Evolutionary conservation across 2,113 vertebrate genomes (phyloP), one percentile per base, ranked within the genome.

Genomic region (Onychorhynchus coronatus): DNA sequence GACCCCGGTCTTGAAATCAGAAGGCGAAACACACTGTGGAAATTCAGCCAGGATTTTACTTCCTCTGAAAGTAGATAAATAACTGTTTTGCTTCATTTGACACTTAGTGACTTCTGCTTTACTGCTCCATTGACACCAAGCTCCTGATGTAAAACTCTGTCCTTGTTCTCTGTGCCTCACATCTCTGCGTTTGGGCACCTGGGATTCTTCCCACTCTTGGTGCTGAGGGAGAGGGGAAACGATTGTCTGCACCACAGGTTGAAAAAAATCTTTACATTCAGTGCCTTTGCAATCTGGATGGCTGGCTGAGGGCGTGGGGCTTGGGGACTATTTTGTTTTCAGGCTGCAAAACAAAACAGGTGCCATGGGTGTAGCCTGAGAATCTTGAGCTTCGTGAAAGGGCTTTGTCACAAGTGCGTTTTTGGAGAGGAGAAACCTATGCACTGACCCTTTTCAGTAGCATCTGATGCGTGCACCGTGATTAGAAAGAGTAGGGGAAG

Each of bases 391-490:
- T 24, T 65, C 41, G 16, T 33, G 70, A 65, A 92, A 75, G 88
- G 86, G 25, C 93, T 94, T 97, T 96, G 89, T 95, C 94, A 11
- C 6, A 37, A 76, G 70, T 3, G 39, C 61, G 72, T 1, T 72
- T 87, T 89, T 61, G 63, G 85, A 76, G 82, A 66, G 96, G 65
- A 86, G 79, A 83, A 96, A 62, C 93, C 93, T 16, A 12, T 74
- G 95, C 72, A 19, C 80, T 97, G 97, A 97, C 97, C 95, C 95
- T 89, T 96, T 94, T 94, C 95, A 72, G 89, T 73, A 89, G 95
- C 91, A 80, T 95, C 91, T 83, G 91, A 96, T 95, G 85, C 59
- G 4, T 92, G 88, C 85, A 85, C 74, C 23, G 10, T 92, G 95
- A 96, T 96, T 95, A 97, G 93, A 95, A 94, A 88, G 94, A 93